Evolutionary conservation across 2,113 vertebrate species (phyloP).

Genomic region (Indri indri): DNA sequence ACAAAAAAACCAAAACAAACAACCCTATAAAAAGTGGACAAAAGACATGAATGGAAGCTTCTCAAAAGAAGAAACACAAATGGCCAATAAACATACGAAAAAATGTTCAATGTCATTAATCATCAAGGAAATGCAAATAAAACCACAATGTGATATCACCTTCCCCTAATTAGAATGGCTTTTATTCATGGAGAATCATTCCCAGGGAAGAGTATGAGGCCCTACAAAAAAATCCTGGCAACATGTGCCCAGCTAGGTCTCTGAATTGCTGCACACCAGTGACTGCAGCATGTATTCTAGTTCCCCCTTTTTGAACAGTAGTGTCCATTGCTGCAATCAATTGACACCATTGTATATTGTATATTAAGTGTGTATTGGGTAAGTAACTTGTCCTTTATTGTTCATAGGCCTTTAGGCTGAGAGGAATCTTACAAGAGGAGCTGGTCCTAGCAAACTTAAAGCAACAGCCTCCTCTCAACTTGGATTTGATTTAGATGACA

Average conservation of each 20-base stretch:
- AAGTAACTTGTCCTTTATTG: neutral
- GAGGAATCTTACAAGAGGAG: neutral
- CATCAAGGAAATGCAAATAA: no score
- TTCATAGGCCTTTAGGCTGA: neutral
- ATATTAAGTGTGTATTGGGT: neutral
- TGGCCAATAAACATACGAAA: no score
- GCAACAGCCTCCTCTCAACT: neutral
- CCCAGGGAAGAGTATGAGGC: neutral
- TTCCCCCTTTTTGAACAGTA: neutral
- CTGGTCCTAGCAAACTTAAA: neutral
- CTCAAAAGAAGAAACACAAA: no score
- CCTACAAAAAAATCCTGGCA: neutral
- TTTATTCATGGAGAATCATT: neutral
- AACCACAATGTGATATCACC: no score
- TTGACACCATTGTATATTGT: neutral
- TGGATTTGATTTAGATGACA: neutral
- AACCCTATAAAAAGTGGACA: no score
- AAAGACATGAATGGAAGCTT: no score
- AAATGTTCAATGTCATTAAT: no score
- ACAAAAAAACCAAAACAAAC: no score
- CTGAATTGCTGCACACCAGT: neutral
- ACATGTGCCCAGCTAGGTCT: neutral
- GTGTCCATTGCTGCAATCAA: neutral
- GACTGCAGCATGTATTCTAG: no score
- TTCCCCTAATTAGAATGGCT: no score